Evolutionary conservation across 2,888 invertebrate genomes (phyloP), one percentile per base, ranked within the genome.

Genomic region (Callinectes sapidus): DNA sequence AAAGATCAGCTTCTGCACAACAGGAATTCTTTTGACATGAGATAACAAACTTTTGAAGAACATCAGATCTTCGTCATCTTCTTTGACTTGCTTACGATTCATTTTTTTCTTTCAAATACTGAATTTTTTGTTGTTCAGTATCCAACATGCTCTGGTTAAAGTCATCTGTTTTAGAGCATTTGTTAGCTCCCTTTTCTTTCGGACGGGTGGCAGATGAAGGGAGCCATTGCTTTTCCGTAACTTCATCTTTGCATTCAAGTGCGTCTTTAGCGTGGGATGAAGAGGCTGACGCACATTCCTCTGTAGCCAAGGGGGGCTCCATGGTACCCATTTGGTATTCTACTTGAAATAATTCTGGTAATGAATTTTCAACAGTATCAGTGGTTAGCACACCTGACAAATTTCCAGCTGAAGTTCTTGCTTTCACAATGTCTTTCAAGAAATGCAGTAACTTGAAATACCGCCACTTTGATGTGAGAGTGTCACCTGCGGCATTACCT

Each of bases 11-110:
- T 91, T 93, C 89, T 93, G 16, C 16, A 61, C 66, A 35, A 6
- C 61, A 10, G 93, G 93, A 90, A 93, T 93, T 91, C 13, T 86
- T 91, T 93, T 89, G 13, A 91, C 90, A 89, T 93, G 93, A 48
- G 91, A 71, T 32, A 93, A 39, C 54, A 91, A 54, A 35, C 91
- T 93, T 71, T 86, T 93, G 48, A 91, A 86, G 91, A 93, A 93
- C 91, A 91, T 55, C 48, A 91, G 91, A 90, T 93, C 93, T 32
- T 93, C 91, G 35, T 93, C 91, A n/a, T 91, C 89, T 10, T 90
- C 91, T 91, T 71, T 90, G 42, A 61, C 93, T 61, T 35, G 85
- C 35, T 89, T 93, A 6, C 90, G 48, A 61, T 18, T 81, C 77
- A 81, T 32, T 61, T 91, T n/a, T 93, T 86, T 93, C 85, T 39